Evolutionary conservation across 2,888 invertebrate species (phyloP).

Genomic region (Byasa hedistus): DNA sequence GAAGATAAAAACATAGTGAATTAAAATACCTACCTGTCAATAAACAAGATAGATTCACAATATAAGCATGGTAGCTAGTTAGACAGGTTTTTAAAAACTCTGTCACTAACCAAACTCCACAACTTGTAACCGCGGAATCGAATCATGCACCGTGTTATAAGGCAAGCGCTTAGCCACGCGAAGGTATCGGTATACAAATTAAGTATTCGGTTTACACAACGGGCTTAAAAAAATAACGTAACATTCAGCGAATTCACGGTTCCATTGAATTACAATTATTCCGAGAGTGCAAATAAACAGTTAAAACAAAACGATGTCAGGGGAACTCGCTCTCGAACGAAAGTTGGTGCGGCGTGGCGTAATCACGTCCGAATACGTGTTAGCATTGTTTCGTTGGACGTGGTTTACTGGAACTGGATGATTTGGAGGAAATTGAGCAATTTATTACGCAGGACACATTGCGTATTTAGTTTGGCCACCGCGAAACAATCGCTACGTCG

Average conservation of each 20-base stretch:
- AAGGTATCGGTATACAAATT: no score
- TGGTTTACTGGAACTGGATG: conserved; percentile 19
- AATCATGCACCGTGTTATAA: no score
- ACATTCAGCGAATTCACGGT: neutral
- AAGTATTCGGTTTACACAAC: neutral
- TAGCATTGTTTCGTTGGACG: conserved; percentile 12
- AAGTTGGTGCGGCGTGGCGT: conserved; percentile 14
- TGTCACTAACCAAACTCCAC: no score
- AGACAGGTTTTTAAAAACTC: no score
- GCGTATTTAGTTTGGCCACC: conserved; percentile 4
- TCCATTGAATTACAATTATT: conserved; percentile 16
- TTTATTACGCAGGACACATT: conserved; percentile 6
- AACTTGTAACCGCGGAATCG: no score
- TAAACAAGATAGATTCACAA: no score
- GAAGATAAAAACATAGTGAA: no score
- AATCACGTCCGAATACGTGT: conserved; percentile 24
- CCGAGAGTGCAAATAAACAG: conserved; percentile 7
- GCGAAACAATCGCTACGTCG: neutral
- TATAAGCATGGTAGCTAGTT: no score
- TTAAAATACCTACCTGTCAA: no score
- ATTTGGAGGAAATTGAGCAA: conserved; percentile 25
- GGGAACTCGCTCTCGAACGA: conserved; percentile 19
- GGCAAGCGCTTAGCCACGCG: no score
- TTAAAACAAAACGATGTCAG: conserved; percentile 21
- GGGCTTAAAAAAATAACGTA: neutral